Percentiles rank a stretch among this genome's conserved stretches.
phyloP scores from a whole-genome alignment of 2,888 invertebrate species.

The Syrista parreyssii region DNA sequence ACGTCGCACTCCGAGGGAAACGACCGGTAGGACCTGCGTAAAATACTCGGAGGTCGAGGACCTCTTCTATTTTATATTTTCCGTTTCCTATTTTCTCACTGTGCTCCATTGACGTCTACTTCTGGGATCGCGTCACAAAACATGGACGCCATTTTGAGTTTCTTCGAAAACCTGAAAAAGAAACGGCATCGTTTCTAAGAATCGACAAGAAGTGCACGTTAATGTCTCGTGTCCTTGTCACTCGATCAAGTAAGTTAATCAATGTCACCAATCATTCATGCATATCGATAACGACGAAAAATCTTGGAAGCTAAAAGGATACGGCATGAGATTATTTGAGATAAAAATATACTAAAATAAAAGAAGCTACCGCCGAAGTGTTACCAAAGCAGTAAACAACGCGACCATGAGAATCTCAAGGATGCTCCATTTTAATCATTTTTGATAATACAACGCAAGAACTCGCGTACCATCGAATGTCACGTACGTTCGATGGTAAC shows the following conservation, averaged over 20 bases:
- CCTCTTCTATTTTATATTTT: neutral
- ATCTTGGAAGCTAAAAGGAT: neutral
- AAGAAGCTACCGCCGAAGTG: neutral
- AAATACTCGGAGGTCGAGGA: constrained; percentile 1
- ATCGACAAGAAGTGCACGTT: neutral
- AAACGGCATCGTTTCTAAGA: neutral
- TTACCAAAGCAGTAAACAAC: neutral
- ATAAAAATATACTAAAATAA: neutral
- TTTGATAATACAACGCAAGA: neutral
- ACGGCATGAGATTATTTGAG: neutral
- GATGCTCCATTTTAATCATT: neutral
- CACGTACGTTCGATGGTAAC: neutral
- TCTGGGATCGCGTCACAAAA: neutral
- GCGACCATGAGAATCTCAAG: neutral
- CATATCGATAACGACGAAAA: neutral
- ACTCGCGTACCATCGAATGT: neutral
- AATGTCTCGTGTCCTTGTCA: too few relatives aligned
- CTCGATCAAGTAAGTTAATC: neutral
- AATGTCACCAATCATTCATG: neutral
- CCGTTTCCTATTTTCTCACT: neutral
- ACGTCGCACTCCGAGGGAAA: constrained; percentile 28
- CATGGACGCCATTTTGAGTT: neutral
- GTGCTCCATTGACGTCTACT: neutral
- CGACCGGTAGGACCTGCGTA: constrained; percentile 22
- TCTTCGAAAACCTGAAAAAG: neutral